Percentiles rank a stretch among this genome's conserved stretches.
phyloP scores from a whole-genome alignment of 2,797 vertebrate species.

The Dendrocincla tyrannina region DNA sequence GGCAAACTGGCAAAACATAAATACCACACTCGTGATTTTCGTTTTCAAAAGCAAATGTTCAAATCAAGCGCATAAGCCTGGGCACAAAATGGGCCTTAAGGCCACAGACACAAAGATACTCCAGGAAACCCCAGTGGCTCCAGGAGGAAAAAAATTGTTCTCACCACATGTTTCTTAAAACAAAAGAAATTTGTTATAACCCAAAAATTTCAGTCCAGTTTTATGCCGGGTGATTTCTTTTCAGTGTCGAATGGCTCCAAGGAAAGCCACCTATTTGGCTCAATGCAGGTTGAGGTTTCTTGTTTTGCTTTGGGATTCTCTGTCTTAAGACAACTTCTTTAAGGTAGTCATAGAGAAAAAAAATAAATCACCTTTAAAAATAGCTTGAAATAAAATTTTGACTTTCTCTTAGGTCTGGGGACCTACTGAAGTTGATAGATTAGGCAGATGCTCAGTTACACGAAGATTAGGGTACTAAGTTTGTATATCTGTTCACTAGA shows the following conservation, averaged over 20 bases:
- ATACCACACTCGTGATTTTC: slow-evolving; percentile 42
- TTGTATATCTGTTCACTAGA: background rate
- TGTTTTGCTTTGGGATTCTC: background rate
- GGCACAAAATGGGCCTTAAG: slow-evolving; percentile 32
- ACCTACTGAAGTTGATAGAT: background rate
- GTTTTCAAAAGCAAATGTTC: slow-evolving; percentile 63
- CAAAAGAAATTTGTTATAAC: background rate
- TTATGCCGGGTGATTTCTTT: background rate
- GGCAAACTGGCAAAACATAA: slow-evolving; percentile 81
- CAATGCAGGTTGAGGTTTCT: background rate
- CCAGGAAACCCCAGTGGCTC: background rate
- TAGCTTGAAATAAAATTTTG: background rate
- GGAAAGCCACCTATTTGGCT: background rate
- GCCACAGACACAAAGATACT: slow-evolving; percentile 28
- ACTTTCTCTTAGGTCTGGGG: background rate
- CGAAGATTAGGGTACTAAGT: background rate
- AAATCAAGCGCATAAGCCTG: slow-evolving; percentile 52
- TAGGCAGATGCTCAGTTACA: background rate
- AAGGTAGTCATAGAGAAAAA: background rate
- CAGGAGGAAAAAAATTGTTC: background rate
- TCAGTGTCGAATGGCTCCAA: background rate
- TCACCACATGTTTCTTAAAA: background rate
- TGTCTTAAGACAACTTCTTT: background rate
- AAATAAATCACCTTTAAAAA: background rate
- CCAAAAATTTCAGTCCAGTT: background rate